Percentiles rank a stretch among this genome's conserved stretches.
phyloP scores from a whole-genome alignment of 2,888 invertebrate genomes.

The Rugalucina vietnamica region DNA sequence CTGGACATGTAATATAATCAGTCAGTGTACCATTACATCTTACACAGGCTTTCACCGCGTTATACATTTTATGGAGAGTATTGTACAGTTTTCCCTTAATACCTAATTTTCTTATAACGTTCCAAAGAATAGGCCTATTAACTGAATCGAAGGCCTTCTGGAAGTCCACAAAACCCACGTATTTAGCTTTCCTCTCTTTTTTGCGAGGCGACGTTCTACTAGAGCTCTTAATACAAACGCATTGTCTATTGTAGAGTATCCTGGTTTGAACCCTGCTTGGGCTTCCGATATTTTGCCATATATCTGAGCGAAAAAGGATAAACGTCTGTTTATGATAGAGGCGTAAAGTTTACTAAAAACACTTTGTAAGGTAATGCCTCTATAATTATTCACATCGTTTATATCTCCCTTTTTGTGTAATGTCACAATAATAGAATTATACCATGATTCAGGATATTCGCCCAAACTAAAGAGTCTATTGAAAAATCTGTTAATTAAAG shows the following conservation, averaged over 20 bases:
- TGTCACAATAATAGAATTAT: no score
- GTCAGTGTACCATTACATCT: not conserved
- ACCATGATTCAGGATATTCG: no score
- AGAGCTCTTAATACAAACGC: not conserved
- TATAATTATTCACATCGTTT: no score
- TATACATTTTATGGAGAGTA: not conserved
- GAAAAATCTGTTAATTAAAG: no score
- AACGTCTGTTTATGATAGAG: no score
- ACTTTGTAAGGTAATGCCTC: no score
- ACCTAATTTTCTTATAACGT: not conserved
- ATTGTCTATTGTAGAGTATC: not conserved
- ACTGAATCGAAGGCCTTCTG: not conserved
- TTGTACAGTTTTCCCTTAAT: not conserved
- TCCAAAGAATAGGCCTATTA: not conserved
- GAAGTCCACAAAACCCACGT: not conserved
- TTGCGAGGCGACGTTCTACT: not conserved
- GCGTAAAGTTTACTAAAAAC: no score
- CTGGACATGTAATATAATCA: not conserved
- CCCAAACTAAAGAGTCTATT: no score
- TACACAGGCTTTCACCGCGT: no score
- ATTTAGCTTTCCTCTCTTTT: not conserved
- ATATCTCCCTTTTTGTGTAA: no score
- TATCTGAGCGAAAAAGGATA: no score
- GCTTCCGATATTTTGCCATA: not conserved
- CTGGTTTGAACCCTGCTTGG: not conserved